A percentile compares a stretch with the other conserved stretches of the same genome.
Conservation (phyloP, 2,113 vertebrate genomes). For the Salvator merianae region DNA sequence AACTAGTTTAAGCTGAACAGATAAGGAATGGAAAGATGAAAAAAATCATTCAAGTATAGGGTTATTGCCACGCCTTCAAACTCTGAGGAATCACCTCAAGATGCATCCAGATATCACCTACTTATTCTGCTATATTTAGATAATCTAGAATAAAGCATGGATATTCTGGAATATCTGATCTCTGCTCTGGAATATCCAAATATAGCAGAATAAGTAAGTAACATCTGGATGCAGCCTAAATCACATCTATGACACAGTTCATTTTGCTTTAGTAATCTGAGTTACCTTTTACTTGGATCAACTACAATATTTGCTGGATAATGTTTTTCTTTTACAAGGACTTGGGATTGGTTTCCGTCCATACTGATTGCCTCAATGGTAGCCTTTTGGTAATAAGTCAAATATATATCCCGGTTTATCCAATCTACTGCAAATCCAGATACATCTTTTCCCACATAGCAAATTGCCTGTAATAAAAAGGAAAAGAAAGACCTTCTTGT, state of each 20-base stretch:
- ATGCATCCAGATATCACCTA: no score
- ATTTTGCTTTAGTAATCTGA: slow-evolving; percentile 11
- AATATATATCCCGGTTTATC: slow-evolving; percentile 83
- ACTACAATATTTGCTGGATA: slow-evolving; percentile 78
- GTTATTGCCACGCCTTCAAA: no score
- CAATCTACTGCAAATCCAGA: slow-evolving; percentile 91
- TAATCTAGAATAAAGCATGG: no score
- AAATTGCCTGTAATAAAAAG: slow-evolving; percentile 79
- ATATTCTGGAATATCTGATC: no score
- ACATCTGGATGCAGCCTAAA: no score
- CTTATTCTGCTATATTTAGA: no score
- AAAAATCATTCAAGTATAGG: no score
- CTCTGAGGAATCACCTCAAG: no score
- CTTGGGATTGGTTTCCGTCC: slow-evolving; percentile 78
- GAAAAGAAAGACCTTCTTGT: not conserved
- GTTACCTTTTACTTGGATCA: slow-evolving; percentile 88
- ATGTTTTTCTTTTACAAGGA: slow-evolving; percentile 78
- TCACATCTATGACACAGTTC: not conserved
- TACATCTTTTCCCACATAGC: slow-evolving; percentile 80
- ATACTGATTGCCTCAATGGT: slow-evolving; percentile 82
- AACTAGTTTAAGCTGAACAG: not conserved
- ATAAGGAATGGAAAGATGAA: no score
- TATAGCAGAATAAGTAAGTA: no score
- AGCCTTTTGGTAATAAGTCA: slow-evolving; percentile 84
- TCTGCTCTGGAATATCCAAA: no score